Evolutionary conservation across 1,140 invertebrate genomes (phyloP).

Genomic region (Yoshiicerus persimilis): DNA sequence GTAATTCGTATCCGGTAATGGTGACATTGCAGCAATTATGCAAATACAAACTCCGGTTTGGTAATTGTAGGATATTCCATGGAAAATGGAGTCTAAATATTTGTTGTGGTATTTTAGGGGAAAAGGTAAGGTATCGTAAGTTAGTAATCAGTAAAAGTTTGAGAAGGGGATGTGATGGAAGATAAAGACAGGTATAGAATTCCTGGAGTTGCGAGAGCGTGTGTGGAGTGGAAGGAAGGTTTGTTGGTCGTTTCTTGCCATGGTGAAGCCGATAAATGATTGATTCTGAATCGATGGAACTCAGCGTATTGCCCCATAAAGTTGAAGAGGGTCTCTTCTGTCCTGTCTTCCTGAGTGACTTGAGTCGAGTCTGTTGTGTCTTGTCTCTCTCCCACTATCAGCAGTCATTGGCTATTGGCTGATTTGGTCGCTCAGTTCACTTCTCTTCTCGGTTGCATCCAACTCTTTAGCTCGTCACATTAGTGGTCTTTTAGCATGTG

Average conservation of each 20-base stretch:
- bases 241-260: slow-evolving; percentile 45
- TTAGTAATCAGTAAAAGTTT: too few relatives aligned
- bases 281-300: slow-evolving; percentile 48
- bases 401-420: neutral
- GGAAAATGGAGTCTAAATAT: too few relatives aligned
- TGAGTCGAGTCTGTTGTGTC: neutral
- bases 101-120: neutral
- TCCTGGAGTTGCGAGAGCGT: neutral
- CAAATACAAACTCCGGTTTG: too few relatives aligned
- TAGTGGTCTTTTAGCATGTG: slow-evolving; percentile 29
- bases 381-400: neutral
- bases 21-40: too few relatives aligned
- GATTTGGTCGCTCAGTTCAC: neutral
- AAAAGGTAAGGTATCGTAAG: neutral
- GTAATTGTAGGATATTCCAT: too few relatives aligned
- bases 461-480: slow-evolving; percentile 21
- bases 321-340: neutral
- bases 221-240: neutral
- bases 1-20: too few relatives aligned
- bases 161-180: neutral
- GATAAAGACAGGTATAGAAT: neutral
- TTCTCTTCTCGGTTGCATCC: neutral
- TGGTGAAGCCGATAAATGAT: slow-evolving; percentile 50
- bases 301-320: neutral
- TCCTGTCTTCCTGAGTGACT: neutral